Base-by-base conservation (phyloP, 2,888 invertebrate species). In the Microctonus hyperodae region DNA sequence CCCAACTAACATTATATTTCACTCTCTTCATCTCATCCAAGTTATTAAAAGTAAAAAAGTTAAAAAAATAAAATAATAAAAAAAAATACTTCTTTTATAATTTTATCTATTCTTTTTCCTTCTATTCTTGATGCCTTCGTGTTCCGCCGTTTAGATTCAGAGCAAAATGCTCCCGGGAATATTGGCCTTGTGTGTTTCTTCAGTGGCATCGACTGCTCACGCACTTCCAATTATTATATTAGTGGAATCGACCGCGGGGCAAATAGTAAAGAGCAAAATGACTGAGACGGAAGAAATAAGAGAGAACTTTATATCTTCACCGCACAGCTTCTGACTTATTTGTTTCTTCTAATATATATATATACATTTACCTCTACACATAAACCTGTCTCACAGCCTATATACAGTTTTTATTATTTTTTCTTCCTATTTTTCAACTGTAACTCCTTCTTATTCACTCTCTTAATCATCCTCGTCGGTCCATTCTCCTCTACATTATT, bases 71-170 rank as follows among this genome's bases (percentile, higher is more conserved):
- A 16, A 31, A 6, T n/a, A 40, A 4, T 5, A 16, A 51, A n/a
- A 11, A 51, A 16, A 44, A n/a, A 7, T 25, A 22, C 7, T 11
- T 50, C 22, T n/a, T 2, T 25, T 9, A 1, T 51, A 4, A n/a
- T n/a, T 28, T 33, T 55, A 31, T 33, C 11, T 55, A n/a, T 10
- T 55, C 31, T 55, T 16, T 16, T n/a, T 44, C 6, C 9, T 16
- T 59, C 22, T 16, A 57, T 37, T 23, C 23, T 37, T 57, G 13
- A 16, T 31, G 2, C 9, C 10, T 25, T 40, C 25, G 64, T 59
- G 66, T 71, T 72, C 65, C 69, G 71, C 66, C 69, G 72, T 68
- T 70, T 69, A 72, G 69, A 69, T 68, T 65, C 66, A 59, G 69
- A 67, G 63, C 68, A 70, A 70, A 71, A 67, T 62, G 63, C 65